Percentiles rank a stretch among this genome's conserved stretches.
Conservation (phyloP, 2,113 vertebrate genomes). For the Puntigrus tetrazona region DNA sequence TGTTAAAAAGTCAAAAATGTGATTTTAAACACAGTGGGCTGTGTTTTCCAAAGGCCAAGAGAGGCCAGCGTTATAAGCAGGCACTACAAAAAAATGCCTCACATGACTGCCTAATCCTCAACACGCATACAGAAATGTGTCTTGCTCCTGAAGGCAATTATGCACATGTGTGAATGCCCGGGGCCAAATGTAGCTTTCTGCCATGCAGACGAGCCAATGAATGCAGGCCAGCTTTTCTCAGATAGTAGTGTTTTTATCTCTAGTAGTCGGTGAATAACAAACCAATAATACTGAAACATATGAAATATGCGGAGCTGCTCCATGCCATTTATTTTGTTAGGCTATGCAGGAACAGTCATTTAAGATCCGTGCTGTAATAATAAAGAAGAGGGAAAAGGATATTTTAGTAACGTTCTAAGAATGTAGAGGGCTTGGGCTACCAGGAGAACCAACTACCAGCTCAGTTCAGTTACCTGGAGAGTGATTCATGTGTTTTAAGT, state of each 20-base stretch:
- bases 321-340: background rate
- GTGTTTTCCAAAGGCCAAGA: slow-evolving; percentile 62
- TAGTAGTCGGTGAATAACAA: background rate
- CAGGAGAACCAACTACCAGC: background rate
- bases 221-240: background rate
- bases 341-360: background rate
- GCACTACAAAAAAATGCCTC: slow-evolving; percentile 58
- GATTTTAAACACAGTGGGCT: slow-evolving; percentile 71
- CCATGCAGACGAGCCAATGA: background rate
- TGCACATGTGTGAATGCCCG: slow-evolving; percentile 66
- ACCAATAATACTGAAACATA: background rate
- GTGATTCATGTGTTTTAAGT: background rate
- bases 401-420: background rate
- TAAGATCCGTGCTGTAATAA: background rate
- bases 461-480: background rate
- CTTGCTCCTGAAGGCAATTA: slow-evolving; percentile 65
- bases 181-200: background rate
- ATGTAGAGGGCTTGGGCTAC: background rate
- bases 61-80: slow-evolving; percentile 62
- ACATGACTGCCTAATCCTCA: slow-evolving; percentile 63
- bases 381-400: background rate
- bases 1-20: slow-evolving; percentile 72
- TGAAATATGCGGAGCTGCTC: background rate
- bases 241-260: background rate
- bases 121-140: slow-evolving; percentile 65